phyloP scores from a whole-genome alignment of 53 echinoderm and acorn worm genomes.

The Holothuria leucospilota region DNA sequence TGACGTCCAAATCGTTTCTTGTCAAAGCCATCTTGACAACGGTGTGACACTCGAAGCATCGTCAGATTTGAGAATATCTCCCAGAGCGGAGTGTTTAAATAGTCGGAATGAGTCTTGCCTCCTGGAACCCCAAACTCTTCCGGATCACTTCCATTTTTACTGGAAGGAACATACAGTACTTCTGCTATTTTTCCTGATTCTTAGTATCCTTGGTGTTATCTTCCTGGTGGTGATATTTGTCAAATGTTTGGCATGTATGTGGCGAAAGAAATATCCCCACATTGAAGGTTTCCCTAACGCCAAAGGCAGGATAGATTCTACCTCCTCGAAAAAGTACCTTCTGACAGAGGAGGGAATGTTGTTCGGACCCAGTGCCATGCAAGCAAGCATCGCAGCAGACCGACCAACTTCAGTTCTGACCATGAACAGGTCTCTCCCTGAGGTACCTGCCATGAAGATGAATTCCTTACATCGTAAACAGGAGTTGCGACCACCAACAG shows the following conservation, averaged over 20 bases:
- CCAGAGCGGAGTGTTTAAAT: not conserved
- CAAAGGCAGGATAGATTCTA: conserved; percentile 16
- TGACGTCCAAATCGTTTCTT: conserved; percentile 37
- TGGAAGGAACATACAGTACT: not conserved
- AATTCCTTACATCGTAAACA: not conserved
- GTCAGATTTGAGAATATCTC: conserved; percentile 5
- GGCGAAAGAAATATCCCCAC: not conserved
- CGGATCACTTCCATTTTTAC: not conserved
- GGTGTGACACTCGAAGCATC: conserved; percentile 35
- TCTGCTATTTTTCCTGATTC: not conserved
- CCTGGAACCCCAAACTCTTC: not conserved
- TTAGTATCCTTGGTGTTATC: conserved; percentile 12
- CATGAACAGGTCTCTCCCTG: conserved; percentile 20
- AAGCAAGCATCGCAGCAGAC: conserved; percentile 20
- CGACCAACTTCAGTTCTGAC: conserved; percentile 24
- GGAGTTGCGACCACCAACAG: not conserved
- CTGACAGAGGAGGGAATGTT: conserved; percentile 29
- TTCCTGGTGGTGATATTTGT: not conserved
- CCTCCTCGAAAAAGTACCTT: conserved; percentile 18
- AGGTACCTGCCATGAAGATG: conserved; percentile 18
- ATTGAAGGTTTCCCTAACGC: conserved; percentile 24
- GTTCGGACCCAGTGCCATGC: conserved; percentile 38
- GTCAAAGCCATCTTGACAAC: conserved; percentile 25
- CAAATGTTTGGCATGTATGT: conserved; percentile 27
- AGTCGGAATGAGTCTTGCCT: not conserved